A percentile compares a stretch with the other conserved stretches of the same genome.
Evolutionary conservation across 2,888 invertebrate genomes (phyloP).

Genomic region (Drosophila falleni): DNA sequence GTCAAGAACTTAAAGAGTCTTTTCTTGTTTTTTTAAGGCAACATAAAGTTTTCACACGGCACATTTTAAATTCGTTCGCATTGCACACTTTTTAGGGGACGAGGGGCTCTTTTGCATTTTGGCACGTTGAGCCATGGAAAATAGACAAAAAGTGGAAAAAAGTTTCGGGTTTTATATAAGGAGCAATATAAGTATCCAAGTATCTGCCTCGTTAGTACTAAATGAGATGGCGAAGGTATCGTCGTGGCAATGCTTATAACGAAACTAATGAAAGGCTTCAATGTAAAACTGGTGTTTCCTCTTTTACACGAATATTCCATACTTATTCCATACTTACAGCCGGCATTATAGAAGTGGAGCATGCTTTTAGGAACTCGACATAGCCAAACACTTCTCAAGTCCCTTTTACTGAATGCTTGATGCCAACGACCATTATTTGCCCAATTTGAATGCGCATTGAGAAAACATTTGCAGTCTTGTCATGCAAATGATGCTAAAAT

Average conservation of each 20-base stretch:
- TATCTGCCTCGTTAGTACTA: constrained; percentile 61
- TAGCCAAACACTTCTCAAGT: constrained; percentile 20
- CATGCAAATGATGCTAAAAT: constrained; percentile 70
- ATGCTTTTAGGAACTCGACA: constrained; percentile 46
- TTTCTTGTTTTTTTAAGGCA: constrained; percentile 2
- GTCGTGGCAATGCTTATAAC: constrained; percentile 47
- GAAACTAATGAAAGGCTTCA: constrained; percentile 68
- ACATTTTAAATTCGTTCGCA: constrained; percentile 42
- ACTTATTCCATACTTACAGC: constrained; percentile 29
- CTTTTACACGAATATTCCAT: constrained; percentile 15
- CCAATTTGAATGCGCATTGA: constrained; percentile 68
- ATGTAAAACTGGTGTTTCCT: constrained; percentile 56
- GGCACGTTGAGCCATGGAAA: neutral
- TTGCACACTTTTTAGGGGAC: constrained; percentile 22
- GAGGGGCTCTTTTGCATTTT: too few species aligned
- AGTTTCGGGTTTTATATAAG: constrained; percentile 56
- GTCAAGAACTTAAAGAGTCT: neutral
- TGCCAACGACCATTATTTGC: constrained; percentile 54
- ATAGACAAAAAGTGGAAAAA: constrained; percentile 14
- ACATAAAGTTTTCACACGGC: constrained; percentile 55
- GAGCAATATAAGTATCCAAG: constrained; percentile 38
- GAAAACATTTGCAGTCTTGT: constrained; percentile 62
- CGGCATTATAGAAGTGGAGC: constrained; percentile 60
- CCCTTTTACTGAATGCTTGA: neutral
- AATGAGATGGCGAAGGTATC: constrained; percentile 42